Conservation (phyloP, 1,140 invertebrate species). For the Neelides sp. region DNA sequence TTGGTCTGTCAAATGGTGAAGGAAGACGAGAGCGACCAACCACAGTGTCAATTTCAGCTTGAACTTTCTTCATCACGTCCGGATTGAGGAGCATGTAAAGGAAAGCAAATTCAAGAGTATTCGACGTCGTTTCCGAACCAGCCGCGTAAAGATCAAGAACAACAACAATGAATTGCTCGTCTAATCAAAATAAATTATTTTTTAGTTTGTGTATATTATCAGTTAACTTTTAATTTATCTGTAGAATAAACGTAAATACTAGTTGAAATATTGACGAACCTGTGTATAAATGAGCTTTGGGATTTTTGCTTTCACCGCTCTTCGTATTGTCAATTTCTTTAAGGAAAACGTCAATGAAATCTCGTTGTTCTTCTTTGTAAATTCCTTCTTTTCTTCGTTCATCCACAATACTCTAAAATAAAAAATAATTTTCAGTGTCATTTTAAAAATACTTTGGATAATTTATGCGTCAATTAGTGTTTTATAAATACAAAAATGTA, state of each 20-base stretch:
- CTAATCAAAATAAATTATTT: conserved; percentile 12
- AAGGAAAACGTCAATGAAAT: conserved; percentile 39
- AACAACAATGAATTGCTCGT: conserved; percentile 22
- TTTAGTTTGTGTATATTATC: not conserved
- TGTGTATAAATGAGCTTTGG: conserved; percentile 1
- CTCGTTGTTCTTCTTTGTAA: conserved; percentile 32
- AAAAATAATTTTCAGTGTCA: not conserved
- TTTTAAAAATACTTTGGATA: not conserved
- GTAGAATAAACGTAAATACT: conserved; percentile 3
- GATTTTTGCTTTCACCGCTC: not conserved
- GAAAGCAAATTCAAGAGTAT: conserved; percentile 40
- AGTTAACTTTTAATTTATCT: not conserved
- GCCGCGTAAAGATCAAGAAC: conserved; percentile 30
- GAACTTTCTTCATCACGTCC: conserved; percentile 38
- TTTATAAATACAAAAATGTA: no score
- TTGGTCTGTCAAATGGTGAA: conserved; percentile 50
- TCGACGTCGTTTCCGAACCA: conserved; percentile 42
- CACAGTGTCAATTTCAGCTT: conserved; percentile 43
- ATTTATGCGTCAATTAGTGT: not conserved
- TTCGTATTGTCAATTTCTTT: conserved; percentile 31
- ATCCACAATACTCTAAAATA: conserved; percentile 8
- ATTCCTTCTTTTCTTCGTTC: conserved; percentile 6
- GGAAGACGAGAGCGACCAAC: conserved; percentile 54
- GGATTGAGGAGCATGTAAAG: conserved; percentile 39
- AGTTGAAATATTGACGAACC: no score